Conservation (phyloP, 2,888 invertebrate species). For the Apotomis capreana region DNA sequence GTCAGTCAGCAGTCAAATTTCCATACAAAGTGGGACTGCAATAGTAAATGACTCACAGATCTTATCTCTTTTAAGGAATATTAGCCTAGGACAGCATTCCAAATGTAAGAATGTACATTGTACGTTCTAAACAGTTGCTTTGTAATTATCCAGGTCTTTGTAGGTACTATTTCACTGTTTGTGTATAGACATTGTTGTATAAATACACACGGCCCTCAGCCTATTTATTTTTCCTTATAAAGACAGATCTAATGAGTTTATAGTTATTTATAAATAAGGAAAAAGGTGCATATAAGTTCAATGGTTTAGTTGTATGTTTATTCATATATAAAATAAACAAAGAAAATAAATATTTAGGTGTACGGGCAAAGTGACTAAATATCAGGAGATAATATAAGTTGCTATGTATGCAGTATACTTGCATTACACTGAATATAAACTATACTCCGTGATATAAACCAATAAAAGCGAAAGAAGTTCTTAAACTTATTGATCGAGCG, state of each 20-base stretch:
- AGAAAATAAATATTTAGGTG: too few relatives aligned
- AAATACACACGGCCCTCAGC: conserved; percentile 2
- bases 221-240: neutral
- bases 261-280: neutral
- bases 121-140: conserved; percentile 43
- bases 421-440: too few relatives aligned
- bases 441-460: too few relatives aligned
- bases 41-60: conserved; percentile 42
- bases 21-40: conserved; percentile 32
- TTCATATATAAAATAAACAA: too few relatives aligned
- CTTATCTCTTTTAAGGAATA: conserved; percentile 47
- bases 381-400: too few relatives aligned
- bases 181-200: neutral
- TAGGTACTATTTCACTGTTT: neutral
- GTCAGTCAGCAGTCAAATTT: neutral
- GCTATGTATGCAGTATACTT: too few relatives aligned
- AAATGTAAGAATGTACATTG: conserved; percentile 43
- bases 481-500: too few relatives aligned
- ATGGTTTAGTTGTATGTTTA: too few relatives aligned
- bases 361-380: too few relatives aligned
- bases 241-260: neutral
- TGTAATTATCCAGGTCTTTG: conserved; percentile 25
- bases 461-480: too few relatives aligned
- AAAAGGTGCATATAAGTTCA: neutral
- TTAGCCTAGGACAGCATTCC: conserved; percentile 54